These are phyloP conservation scores for Cyanoramphus novaezelandiae DNA, from an alignment of 2,113 vertebrate species.

Conservation along the genomic window DNA sequence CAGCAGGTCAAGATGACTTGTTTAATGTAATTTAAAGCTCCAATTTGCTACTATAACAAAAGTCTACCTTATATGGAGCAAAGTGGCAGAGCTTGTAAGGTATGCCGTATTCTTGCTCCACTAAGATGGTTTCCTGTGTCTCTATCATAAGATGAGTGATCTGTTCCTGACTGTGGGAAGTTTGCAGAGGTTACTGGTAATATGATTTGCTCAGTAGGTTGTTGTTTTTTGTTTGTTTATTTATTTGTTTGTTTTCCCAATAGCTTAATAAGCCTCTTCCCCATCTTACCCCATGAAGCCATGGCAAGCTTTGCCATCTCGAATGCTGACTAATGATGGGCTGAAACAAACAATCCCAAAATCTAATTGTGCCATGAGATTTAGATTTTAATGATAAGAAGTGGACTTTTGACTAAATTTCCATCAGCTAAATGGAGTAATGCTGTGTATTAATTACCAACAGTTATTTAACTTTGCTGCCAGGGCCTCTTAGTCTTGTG, in stretches of 20 bases:
- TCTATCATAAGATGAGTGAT: neutral
- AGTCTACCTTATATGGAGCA: neutral
- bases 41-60: neutral
- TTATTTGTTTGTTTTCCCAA: neutral
- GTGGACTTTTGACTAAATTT: neutral
- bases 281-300: neutral
- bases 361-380: neutral
- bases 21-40: neutral
- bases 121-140: neutral
- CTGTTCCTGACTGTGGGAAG: neutral
- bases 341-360: neutral
- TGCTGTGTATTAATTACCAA: neutral
- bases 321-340: neutral
- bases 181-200: neutral
- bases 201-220: neutral
- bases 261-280: neutral
- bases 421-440: neutral
- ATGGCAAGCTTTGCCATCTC: neutral
- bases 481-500: neutral
- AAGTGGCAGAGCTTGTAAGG: neutral
- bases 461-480: neutral
- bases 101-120: neutral
- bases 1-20: neutral
- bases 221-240: neutral
- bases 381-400: neutral